Conservation (phyloP, 1,140 invertebrate species). For the Planococcus citri region DNA sequence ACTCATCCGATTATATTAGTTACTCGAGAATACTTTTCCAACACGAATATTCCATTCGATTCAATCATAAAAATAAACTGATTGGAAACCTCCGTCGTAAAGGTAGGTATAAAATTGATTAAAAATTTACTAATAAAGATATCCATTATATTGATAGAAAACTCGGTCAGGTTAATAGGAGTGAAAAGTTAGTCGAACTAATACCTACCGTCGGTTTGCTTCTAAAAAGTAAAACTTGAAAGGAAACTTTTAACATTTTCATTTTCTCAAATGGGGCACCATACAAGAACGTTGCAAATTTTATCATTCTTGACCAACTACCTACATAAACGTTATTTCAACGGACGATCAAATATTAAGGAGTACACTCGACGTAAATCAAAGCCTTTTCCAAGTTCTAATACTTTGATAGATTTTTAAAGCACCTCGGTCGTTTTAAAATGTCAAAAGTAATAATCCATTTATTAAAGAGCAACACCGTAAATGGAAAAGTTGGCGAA, state of each 20-base stretch:
- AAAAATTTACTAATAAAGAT: too few species aligned
- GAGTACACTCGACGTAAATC: not conserved
- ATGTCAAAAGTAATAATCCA: constrained; percentile 7
- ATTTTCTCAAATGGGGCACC: not conserved
- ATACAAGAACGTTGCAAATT: constrained; percentile 1
- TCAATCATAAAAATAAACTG: too few species aligned
- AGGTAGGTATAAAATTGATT: too few species aligned
- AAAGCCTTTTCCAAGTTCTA: not conserved
- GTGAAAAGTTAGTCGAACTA: too few species aligned
- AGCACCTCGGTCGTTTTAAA: not conserved
- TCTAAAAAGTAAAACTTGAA: not conserved
- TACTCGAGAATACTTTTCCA: too few species aligned
- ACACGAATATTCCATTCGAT: too few species aligned
- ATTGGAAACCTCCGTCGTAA: too few species aligned
- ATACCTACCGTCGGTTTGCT: too few species aligned
- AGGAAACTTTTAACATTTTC: not conserved
- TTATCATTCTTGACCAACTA: not conserved
- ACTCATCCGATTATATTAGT: too few species aligned
- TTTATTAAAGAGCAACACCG: not conserved
- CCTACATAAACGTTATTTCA: not conserved
- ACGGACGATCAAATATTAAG: not conserved
- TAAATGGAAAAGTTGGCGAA: not conserved
- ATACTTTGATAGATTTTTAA: constrained; percentile 4
- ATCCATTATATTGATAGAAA: too few species aligned
- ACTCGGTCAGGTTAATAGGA: too few species aligned